A percentile compares a stretch with the other conserved stretches of the same genome.
Conservation (phyloP, 2,888 invertebrate genomes). For the Chironomus riparius region DNA sequence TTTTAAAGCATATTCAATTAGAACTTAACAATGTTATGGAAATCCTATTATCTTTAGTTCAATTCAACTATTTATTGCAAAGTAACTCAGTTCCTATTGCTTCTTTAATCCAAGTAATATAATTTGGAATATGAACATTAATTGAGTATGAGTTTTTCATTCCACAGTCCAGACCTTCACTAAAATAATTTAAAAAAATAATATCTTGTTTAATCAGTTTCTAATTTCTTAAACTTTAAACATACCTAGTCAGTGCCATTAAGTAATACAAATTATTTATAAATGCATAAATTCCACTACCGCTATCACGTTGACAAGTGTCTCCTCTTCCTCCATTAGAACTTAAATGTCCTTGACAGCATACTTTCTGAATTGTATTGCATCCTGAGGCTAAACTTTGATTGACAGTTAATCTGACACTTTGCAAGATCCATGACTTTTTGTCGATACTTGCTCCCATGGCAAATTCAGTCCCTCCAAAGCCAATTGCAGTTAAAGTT, state of each 20-base stretch:
- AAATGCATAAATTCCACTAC: slow-evolving; percentile 43
- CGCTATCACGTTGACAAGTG: slow-evolving; percentile 45
- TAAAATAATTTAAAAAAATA: not conserved
- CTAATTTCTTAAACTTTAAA: slow-evolving; percentile 30
- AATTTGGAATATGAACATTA: not conserved
- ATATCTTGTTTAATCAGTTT: not conserved
- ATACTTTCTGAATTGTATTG: not conserved
- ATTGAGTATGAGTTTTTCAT: not conserved
- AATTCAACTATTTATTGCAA: not conserved
- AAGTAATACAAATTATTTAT: slow-evolving; percentile 38
- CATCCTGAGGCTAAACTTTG: not conserved
- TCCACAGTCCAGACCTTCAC: not conserved
- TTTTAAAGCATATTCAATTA: too few relatives aligned
- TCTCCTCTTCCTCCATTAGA: slow-evolving; percentile 37
- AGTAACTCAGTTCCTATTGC: not conserved
- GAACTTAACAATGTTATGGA: too few relatives aligned
- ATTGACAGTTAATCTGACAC: not conserved
- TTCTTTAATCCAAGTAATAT: not conserved
- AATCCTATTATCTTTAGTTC: too few relatives aligned
- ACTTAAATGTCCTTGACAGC: not conserved
- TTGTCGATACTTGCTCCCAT: not conserved
- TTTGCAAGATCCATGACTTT: not conserved
- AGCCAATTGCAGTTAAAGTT: not conserved
- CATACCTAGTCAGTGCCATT: slow-evolving; percentile 44
- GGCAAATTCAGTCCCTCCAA: not conserved